Conservation (phyloP, 2,113 vertebrate species). For the Trochalopteron elliotii region DNA sequence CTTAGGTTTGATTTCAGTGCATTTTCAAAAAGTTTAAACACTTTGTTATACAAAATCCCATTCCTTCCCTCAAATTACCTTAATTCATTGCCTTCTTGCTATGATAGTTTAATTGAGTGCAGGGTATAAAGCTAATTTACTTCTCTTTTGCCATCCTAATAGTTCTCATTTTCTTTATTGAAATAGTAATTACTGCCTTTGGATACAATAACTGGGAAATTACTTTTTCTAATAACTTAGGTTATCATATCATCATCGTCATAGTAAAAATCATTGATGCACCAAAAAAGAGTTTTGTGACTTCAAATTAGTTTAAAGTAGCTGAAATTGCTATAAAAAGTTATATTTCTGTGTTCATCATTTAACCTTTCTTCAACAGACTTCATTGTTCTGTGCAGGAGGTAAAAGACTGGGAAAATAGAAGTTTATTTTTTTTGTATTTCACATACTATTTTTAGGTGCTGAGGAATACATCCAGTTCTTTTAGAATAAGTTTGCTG, state of each 20-base stretch:
- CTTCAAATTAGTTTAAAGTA: conserved; percentile 46
- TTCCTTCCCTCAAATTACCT: conserved; percentile 66
- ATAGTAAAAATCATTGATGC: conserved; percentile 49
- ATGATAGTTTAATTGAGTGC: conserved; percentile 72
- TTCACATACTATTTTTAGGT: neutral
- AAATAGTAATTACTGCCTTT: conserved; percentile 77
- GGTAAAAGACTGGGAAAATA: neutral
- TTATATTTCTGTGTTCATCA: neutral
- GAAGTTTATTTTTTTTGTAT: neutral
- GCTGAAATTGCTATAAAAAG: neutral
- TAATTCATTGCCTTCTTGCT: conserved; percentile 71
- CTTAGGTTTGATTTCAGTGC: conserved; percentile 37
- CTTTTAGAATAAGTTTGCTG: neutral
- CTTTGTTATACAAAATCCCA: conserved; percentile 39
- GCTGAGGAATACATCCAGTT: neutral
- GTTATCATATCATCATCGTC: conserved; percentile 59
- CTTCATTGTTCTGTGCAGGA: neutral
- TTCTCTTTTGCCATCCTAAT: conserved; percentile 66
- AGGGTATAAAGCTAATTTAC: conserved; percentile 73
- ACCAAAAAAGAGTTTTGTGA: neutral
- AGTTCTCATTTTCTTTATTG: conserved; percentile 74
- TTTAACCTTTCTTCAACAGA: neutral
- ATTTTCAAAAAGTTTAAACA: conserved; percentile 44
- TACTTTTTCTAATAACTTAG: conserved; percentile 69
- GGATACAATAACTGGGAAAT: conserved; percentile 74